These are phyloP conservation scores for Tanaodytes sp. DNA, from an alignment of 2,888 invertebrate species.

Conservation along the genomic window DNA sequence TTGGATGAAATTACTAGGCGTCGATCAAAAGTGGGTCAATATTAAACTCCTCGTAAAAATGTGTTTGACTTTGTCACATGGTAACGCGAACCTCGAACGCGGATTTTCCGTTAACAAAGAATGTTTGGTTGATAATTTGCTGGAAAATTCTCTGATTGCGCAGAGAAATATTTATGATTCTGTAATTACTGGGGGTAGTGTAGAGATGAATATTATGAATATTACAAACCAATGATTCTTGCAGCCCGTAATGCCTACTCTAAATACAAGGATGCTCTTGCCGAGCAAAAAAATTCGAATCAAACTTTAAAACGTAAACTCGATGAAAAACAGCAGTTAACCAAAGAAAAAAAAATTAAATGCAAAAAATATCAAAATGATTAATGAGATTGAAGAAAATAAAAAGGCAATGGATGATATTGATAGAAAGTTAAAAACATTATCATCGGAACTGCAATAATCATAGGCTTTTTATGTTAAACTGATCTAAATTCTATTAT, in stretches of 20 bases:
- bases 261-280: slow-evolving; percentile 4
- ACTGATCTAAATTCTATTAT: too few relatives aligned
- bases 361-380: too few relatives aligned
- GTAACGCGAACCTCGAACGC: slow-evolving; percentile 54
- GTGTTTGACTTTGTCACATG: slow-evolving; percentile 52
- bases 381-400: too few relatives aligned
- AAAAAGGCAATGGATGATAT: too few relatives aligned
- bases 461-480: too few relatives aligned
- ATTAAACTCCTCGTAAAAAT: slow-evolving; percentile 37
- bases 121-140: slow-evolving; percentile 54
- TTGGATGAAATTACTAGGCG: slow-evolving; percentile 22
- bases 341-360: too few relatives aligned
- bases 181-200: slow-evolving; percentile 18
- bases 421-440: too few relatives aligned
- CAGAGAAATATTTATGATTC: slow-evolving; percentile 53
- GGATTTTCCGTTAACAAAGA: slow-evolving; percentile 56
- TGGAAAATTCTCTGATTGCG: slow-evolving; percentile 52
- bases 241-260: slow-evolving; percentile 4
- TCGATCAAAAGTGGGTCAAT: slow-evolving; percentile 1
- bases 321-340: too few relatives aligned
- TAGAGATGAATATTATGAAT: too few relatives aligned
- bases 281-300: neutral
- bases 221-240: slow-evolving; percentile 30
- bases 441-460: too few relatives aligned
- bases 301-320: neutral